Evolutionary conservation across 2,888 invertebrate genomes (phyloP), one percentile per base, ranked within the genome.

Genomic region (Lasiommata megera): DNA sequence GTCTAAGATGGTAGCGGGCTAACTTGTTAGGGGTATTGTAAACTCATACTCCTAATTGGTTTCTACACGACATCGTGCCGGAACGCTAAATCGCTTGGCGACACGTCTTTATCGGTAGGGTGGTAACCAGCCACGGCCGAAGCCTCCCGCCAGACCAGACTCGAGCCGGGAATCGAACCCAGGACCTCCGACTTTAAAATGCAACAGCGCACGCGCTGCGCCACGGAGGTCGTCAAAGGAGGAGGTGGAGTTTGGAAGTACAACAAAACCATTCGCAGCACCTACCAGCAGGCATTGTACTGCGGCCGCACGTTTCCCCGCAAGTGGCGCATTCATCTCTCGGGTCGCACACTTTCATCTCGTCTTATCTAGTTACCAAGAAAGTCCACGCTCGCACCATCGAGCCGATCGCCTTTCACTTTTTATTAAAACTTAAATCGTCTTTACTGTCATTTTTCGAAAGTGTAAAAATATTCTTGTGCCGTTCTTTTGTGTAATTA

Each of bases 301-400:
- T 40, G 41, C 17, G n/a, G 3, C 23, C 14, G 31, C 6, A 43
- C 9, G 16, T 41, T 86, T 84, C 83, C 81, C 79, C 79, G 62
- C 72, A 72, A 74, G 74, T 69, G 62, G 69, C 69, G 66, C 74
- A 75, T 71, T 76, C 76, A 72, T 66, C 68, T 71, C 67, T 65
- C 69, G 73, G 67, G 81, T 86, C 85, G 77, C 88, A 88, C 83
- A 80, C 88, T 88, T 88, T 88, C 88, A 74, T 86, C 77, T 73
- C 69, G 73, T 67, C 70, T 82, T 81, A 83, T 86, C 86, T 84
- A 80, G 85, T 85, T 83, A 81, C 86, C 79, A 85, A 84, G 85
- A 53, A 53, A 53, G 53, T 53, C 72, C 72, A 72, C 76, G 79
- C 75, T 84, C 80, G 73, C 74, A 77, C 66, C 54, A 69, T 70